A percentile compares a stretch with the other conserved stretches of the same genome.
Conservation (phyloP, 2,113 vertebrate species). For the Oostethus manadensis region DNA sequence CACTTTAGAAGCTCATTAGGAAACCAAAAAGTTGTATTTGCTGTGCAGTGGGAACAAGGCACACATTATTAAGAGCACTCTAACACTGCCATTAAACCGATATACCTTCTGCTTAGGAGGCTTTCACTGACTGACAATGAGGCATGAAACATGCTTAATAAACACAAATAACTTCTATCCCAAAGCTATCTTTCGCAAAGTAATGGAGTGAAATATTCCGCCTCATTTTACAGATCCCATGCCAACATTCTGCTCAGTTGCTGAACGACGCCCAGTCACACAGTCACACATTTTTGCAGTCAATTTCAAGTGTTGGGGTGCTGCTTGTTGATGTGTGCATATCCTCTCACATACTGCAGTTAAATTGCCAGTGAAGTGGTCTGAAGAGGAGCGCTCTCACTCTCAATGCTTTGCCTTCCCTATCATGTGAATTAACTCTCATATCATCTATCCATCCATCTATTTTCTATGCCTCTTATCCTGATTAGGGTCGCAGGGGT, state of each 20-base stretch:
- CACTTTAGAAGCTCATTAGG: conserved; percentile 61
- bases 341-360: conserved; percentile 55
- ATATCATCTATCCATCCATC: no score
- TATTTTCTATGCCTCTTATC: no score
- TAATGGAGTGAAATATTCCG: conserved; percentile 22
- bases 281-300: conserved; percentile 22
- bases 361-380: conserved; percentile 65
- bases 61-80: conserved; percentile 26
- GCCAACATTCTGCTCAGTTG: conserved; percentile 38
- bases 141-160: conserved; percentile 25
- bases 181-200: conserved; percentile 18
- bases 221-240: conserved; percentile 35
- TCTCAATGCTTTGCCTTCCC: conserved; percentile 26
- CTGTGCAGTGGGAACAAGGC: conserved; percentile 30
- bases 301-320: conserved; percentile 52
- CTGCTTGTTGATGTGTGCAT: conserved; percentile 60
- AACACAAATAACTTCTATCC: conserved; percentile 30
- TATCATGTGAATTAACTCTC: conserved; percentile 55
- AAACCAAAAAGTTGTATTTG: conserved; percentile 56
- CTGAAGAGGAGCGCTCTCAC: conserved; percentile 58
- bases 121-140: conserved; percentile 21
- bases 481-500: no score
- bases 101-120: conserved; percentile 22
- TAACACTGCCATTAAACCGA: conserved; percentile 31
- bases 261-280: conserved; percentile 27